phyloP scores from a whole-genome alignment of 1,140 invertebrate species.

The Macrocentrus cingulum region DNA sequence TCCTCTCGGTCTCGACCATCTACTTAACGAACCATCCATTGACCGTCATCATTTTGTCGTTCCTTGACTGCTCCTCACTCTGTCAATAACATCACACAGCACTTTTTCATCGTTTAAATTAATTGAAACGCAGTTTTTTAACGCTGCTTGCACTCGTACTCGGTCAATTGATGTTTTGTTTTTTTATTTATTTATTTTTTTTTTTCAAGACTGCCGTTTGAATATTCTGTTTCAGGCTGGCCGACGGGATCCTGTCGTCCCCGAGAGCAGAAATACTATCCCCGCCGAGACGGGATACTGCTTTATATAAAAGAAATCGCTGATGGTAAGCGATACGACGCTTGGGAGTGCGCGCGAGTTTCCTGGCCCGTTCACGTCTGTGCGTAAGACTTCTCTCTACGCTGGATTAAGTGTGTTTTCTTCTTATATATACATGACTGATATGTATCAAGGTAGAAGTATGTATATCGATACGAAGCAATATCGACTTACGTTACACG shows the following conservation, averaged over 20 bases:
- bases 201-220: too few relatives aligned
- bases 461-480: slow-evolving; percentile 47
- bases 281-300: slow-evolving; percentile 44
- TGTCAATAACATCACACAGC: background rate
- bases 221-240: too few relatives aligned
- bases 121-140: too few relatives aligned
- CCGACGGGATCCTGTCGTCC: slow-evolving; percentile 19
- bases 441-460: slow-evolving; percentile 27
- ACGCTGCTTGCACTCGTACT: too few relatives aligned
- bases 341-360: slow-evolving; percentile 34
- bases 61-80: slow-evolving; percentile 19
- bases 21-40: slow-evolving; percentile 56
- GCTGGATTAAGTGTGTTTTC: background rate
- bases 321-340: slow-evolving; percentile 46
- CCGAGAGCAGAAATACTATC: slow-evolving; percentile 42
- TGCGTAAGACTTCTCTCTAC: slow-evolving; percentile 42
- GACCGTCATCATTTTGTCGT: slow-evolving; percentile 54
- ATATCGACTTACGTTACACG: slow-evolving; percentile 53
- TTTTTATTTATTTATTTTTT: too few relatives aligned
- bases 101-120: background rate
- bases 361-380: slow-evolving; percentile 36
- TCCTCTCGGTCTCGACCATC: slow-evolving; percentile 48
- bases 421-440: slow-evolving; percentile 5
- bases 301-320: slow-evolving; percentile 47
- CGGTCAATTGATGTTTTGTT: too few relatives aligned